Evolutionary conservation across 2,113 vertebrate genomes (phyloP).

Genomic region (Nesogale talazaci): DNA sequence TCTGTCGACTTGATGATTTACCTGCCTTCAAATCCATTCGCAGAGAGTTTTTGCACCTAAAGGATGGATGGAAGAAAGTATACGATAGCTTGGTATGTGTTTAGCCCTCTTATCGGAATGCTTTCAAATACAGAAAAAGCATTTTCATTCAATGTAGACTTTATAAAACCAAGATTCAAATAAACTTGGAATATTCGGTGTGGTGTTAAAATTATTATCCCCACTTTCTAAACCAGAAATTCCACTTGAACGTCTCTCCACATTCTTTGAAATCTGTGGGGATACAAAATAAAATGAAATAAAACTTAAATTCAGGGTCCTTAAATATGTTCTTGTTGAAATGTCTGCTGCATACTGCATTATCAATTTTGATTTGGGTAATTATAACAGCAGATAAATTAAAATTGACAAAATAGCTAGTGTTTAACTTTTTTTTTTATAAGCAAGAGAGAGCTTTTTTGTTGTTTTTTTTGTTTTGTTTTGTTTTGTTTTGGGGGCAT

Average conservation of each 20-base stretch:
- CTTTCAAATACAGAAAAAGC: conserved; percentile 42
- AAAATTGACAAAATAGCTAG: background rate
- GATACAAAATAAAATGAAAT: background rate
- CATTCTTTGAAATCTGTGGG: background rate
- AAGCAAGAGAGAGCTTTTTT: too few species aligned
- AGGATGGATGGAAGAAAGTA: conserved; percentile 91
- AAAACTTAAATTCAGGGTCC: background rate
- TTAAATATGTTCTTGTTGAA: conserved; percentile 7
- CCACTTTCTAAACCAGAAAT: background rate
- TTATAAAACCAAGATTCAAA: conserved; percentile 24
- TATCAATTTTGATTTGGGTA: background rate
- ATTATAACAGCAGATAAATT: background rate
- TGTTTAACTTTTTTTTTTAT: too few species aligned
- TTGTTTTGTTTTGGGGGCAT: too few species aligned
- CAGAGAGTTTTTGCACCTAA: conserved; percentile 85
- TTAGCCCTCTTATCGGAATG: background rate
- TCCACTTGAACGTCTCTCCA: background rate
- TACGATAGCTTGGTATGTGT: conserved; percentile 91
- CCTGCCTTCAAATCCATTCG: conserved; percentile 86
- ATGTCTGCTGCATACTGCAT: background rate
- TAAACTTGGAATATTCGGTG: background rate
- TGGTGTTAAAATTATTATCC: background rate
- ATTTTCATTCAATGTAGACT: background rate
- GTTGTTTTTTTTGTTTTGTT: too few species aligned
- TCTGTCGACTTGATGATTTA: conserved; percentile 90